Conservation (phyloP, 2,888 invertebrate genomes). For the Lithophane ornitopus region DNA sequence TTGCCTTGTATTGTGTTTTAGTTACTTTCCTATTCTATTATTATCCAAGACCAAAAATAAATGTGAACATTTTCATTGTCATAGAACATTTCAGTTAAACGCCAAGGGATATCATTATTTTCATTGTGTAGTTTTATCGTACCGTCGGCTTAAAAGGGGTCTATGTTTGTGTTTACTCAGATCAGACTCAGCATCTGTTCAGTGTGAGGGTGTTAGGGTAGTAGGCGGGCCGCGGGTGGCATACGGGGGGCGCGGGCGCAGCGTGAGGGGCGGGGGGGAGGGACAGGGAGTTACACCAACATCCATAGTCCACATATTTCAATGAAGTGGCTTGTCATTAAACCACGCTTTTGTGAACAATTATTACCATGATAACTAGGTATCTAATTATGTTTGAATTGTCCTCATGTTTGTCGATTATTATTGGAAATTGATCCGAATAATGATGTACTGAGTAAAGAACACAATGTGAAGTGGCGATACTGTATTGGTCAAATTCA, state of each 20-base stretch:
- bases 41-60: neutral
- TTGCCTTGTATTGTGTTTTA: constrained; percentile 9
- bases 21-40: neutral
- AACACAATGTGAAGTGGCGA: neutral
- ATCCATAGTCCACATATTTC: constrained; percentile 69
- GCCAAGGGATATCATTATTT: constrained; percentile 61
- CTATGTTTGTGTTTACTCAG: constrained; percentile 79
- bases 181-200: constrained; percentile 78
- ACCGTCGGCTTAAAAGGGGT: constrained; percentile 69
- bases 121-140: constrained; percentile 67
- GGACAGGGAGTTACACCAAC: constrained; percentile 60
- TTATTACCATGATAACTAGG: constrained; percentile 60
- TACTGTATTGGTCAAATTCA: constrained; percentile 25
- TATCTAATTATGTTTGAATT: constrained; percentile 50
- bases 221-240: constrained; percentile 56
- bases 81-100: constrained; percentile 45
- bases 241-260: constrained; percentile 43
- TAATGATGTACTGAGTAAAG: constrained; percentile 18
- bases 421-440: constrained; percentile 34
- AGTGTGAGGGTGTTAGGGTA: constrained; percentile 67
- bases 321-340: constrained; percentile 73
- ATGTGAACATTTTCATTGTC: constrained; percentile 29
- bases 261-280: constrained; percentile 8
- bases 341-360: constrained; percentile 71
- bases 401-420: constrained; percentile 33